phyloP scores from a whole-genome alignment of 2,888 invertebrate species.

The Tuberolachnus salignus region DNA sequence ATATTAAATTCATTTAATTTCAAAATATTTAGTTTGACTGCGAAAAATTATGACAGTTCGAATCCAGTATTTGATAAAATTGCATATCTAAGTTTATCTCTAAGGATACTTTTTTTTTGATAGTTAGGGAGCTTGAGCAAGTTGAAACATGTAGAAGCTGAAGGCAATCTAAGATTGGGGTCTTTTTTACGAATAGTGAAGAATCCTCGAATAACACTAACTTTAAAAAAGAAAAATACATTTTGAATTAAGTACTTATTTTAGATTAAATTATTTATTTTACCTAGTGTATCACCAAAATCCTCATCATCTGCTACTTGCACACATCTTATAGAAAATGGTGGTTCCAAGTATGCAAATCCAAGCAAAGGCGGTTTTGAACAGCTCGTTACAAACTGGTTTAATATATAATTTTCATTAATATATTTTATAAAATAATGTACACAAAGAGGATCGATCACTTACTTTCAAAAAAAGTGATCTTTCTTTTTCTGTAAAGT shows the following conservation, averaged over 20 bases:
- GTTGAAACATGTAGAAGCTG: constrained; percentile 99
- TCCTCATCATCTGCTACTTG: constrained; percentile 98
- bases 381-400: constrained; percentile 89
- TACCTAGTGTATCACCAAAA: constrained; percentile 83
- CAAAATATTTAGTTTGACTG: neutral
- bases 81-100: constrained; percentile 96
- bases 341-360: constrained; percentile 94
- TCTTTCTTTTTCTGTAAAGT: constrained; percentile 90
- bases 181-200: constrained; percentile 96
- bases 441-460: neutral
- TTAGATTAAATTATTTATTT: constrained; percentile 53
- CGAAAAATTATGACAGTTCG: constrained; percentile 82
- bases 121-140: constrained; percentile 97
- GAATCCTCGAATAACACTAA: constrained; percentile 96
- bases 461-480: constrained; percentile 89
- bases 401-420: constrained; percentile 15
- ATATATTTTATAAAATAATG: neutral
- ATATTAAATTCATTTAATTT: neutral
- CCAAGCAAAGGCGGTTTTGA: constrained; percentile 96
- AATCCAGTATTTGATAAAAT: constrained; percentile 98
- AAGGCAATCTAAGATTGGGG: constrained; percentile 92
- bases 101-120: constrained; percentile 90
- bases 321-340: constrained; percentile 97
- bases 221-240: constrained; percentile 62
- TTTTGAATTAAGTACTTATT: neutral